Base-by-base conservation (phyloP, 2,797 vertebrate genomes). In the Knipowitschia caucasica region DNA sequence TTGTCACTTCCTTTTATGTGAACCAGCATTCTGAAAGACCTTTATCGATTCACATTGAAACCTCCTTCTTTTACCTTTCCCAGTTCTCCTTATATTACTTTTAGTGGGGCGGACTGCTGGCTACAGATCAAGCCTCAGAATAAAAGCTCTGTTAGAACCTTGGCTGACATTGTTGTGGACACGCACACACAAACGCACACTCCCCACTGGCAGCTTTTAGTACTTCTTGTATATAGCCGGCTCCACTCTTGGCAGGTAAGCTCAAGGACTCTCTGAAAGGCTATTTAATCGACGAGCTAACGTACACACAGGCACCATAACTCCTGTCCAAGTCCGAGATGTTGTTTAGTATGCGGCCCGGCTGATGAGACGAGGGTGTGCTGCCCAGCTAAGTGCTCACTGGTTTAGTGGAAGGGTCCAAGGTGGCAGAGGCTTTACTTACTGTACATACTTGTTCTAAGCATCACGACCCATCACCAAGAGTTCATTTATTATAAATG, bases 101-200 rank as follows among this genome's bases (percentile, higher is more conserved):
- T 75, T 64, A 54, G 36, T 58, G 60, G 56, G 59, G 53, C 47
- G 46, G 61, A 43, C 51, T 30, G 52, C 78, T 89, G 86, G 85
- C 87, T 79, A 50, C 60, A 31, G 63, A 80, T 86, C 88, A 89
- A 88, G 70, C 44, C 52, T 73, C 12, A 10, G 75, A 87, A 86
- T 88, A 88, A 89, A 89, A 88, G 79, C 83, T 61, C 72, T 82
- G 81, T 89, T 88, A 83, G 81, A 80, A 69, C 86, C 86, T 90
- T 90, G 89, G 89, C 89, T 89, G 86, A 89, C 85, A 85, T 88
- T 89, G 83, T 75, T 51, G 69, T 72, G 75, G 75, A 75, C 67
- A 58, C 75, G 70, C 71, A 69, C 36, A 27, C 54, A 20, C 60
- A 25, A 63, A 63, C 67, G 52, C 40, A 53, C 56, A 49, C 54